Evolutionary conservation across 2,888 invertebrate species (phyloP), one percentile per base, ranked within the genome.

Genomic region (Junonia oenone): DNA sequence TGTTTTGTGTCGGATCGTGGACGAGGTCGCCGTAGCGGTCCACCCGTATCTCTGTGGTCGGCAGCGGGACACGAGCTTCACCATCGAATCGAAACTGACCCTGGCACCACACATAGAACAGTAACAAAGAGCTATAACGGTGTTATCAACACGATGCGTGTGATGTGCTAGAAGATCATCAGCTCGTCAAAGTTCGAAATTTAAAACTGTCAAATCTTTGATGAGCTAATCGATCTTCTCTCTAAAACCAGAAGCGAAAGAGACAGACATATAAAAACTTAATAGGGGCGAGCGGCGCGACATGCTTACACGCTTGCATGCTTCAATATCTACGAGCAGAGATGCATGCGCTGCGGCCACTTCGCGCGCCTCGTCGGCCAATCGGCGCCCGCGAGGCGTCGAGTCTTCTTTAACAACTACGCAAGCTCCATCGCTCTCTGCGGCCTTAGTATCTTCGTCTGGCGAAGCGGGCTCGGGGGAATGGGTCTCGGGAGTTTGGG

Each of bases 41-140:
- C 84, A 94, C 93, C 86, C 94, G 93, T 78, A 94, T 92, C 78
- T 95, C 95, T 72, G 93, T 91, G 72, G 94, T 94, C 62, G 95
- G 94, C 75, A 96, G 92, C 78, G 93, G 93, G 71, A 93, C 90
- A 77, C 92, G 93, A 81, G 94, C 95, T 91, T 97, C 97, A 81
- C 94, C 94, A 87, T 96, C 96, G 91, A 96, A 97, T 76, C 96
- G 93, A 90, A 96, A 97, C 90, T 96, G 96, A 90, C 96, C 96
- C 95, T 96, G 93, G 67, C 75, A 78, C 78, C 78, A 78, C 59
- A 68, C 54, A 65, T 45, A 58, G 75, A 79, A 66, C 51, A 64
- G 64, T 69, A 74, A 73, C 72, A 71, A 62, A 71, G 46, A 19
- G 45, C 51, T 56, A 52, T 58, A 47, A 63, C 17, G 48, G 56